These are phyloP conservation scores for Ostrea edulis DNA, from an alignment of 1,140 invertebrate species.

Conservation along the genomic window DNA sequence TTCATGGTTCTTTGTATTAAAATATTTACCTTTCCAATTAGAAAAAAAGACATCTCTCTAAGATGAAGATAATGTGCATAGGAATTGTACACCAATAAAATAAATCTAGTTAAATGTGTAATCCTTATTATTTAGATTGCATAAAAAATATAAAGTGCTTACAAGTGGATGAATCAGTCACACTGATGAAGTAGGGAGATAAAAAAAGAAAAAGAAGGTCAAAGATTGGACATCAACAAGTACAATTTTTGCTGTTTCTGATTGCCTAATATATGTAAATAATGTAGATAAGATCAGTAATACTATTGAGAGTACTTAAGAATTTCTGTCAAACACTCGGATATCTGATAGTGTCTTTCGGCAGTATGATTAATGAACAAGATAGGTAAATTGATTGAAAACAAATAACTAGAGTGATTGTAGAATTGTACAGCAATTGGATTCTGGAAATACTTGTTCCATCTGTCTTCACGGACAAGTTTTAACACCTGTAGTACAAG, in stretches of 20 bases:
- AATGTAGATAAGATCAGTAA: not conserved
- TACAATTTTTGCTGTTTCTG: constrained; percentile 13
- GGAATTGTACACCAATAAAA: not conserved
- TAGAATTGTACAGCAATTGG: not conserved
- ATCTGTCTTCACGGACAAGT: constrained; percentile 32
- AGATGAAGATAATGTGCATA: too few species aligned
- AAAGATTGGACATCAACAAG: not conserved
- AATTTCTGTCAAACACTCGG: constrained; percentile 7
- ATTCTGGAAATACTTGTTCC: not conserved
- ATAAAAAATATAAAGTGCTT: not conserved
- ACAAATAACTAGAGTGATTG: constrained; percentile 25
- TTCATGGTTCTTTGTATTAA: too few species aligned
- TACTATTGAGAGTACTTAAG: not conserved
- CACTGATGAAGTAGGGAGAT: not conserved
- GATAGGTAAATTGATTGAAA: constrained; percentile 36
- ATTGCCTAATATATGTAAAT: constrained; percentile 31
- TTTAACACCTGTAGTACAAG: constrained; percentile 29
- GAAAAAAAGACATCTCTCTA: too few species aligned
- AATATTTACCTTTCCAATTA: too few species aligned
- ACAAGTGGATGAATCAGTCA: not conserved
- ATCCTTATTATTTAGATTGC: not conserved
- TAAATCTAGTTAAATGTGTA: not conserved
- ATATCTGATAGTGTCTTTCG: constrained; percentile 15
- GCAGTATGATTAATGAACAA: constrained; percentile 29
- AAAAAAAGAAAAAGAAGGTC: not conserved